Conservation (phyloP, 35 echinoderm and acorn worm species). For the Anneissia japonica region DNA sequence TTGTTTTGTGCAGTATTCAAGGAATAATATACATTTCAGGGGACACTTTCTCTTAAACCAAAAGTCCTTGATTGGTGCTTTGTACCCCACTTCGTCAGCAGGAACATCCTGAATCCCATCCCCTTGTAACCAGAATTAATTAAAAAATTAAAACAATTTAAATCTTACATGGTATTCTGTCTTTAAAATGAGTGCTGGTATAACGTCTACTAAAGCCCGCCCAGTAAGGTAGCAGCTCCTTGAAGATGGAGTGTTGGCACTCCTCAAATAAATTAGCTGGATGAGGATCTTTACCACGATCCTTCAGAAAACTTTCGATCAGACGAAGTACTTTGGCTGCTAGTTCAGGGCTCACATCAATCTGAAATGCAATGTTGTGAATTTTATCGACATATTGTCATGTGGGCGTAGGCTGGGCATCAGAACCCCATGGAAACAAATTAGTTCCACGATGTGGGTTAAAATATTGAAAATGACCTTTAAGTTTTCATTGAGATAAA, state of each 20-base stretch:
- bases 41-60: background rate
- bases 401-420: too few species aligned
- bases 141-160: too few species aligned
- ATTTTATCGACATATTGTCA: too few species aligned
- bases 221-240: slow-evolving; percentile 92
- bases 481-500: too few species aligned
- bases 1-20: background rate
- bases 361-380: slow-evolving; percentile 19
- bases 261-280: slow-evolving; percentile 83
- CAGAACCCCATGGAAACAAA: too few species aligned
- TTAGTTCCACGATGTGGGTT: too few species aligned
- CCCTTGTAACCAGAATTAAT: background rate
- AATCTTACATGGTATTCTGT: slow-evolving; percentile 79
- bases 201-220: slow-evolving; percentile 65
- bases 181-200: slow-evolving; percentile 17
- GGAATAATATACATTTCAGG: background rate
- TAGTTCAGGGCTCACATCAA: slow-evolving; percentile 71
- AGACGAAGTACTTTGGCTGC: slow-evolving; percentile 48
- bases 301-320: slow-evolving; percentile 67
- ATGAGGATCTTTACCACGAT: slow-evolving; percentile 84
- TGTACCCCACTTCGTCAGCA: background rate
- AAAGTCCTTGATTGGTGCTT: background rate
- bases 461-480: too few species aligned
- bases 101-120: background rate
- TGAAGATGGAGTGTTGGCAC: slow-evolving; percentile 78